Base-by-base conservation (phyloP, 2,888 invertebrate genomes). In the Euspilapteryx auroguttella region DNA sequence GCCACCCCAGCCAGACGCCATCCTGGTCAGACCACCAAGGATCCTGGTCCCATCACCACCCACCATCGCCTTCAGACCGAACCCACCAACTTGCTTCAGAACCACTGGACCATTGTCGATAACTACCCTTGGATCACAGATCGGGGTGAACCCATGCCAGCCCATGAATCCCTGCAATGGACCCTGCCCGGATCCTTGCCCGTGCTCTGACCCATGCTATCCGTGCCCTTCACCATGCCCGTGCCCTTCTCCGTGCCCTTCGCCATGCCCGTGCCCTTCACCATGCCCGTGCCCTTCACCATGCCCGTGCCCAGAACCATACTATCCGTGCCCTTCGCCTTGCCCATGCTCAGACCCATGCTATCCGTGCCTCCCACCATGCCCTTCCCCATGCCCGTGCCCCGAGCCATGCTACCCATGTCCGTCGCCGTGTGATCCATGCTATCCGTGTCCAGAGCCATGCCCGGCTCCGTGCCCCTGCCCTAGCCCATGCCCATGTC, bases 41-140 rank as follows among this genome's bases (percentile, higher is more conserved):
- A 58, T 69, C 33, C 20, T 45, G 5, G 53, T 68, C 0, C 59
- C 63, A 0, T 44, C 51, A 0, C 49, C 65, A 0, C 69, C 68
- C 0, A 53, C 50, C 17, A 50, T 69, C 32, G 48, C 47, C 39
- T 69, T 65, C 55, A 45, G 42, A 12, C 57, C 68, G 0, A 51
- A 57, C 35, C 49, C 56, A 0, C 55, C 56, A 1, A 37, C 46
- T 2, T 10, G 25, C 34, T 58, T 55, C 44, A 47, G 52, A 10
- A 56, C 57, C 0, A 20, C 43, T 0, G 64, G 65, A 0, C 6
- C 33, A 29, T 2, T 33, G 33, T 15, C 26, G 25, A 2, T 34
- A 36, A 25, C 1, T 24, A 27, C 37, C 27, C 6, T 12, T 1
- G 14, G 2, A 8, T 2, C 25, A 1, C 27, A 25, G 7, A 31